A percentile compares a stretch with the other conserved stretches of the same genome.
Conservation (phyloP, 2,888 invertebrate genomes). For the Drosophila stalkeri region DNA sequence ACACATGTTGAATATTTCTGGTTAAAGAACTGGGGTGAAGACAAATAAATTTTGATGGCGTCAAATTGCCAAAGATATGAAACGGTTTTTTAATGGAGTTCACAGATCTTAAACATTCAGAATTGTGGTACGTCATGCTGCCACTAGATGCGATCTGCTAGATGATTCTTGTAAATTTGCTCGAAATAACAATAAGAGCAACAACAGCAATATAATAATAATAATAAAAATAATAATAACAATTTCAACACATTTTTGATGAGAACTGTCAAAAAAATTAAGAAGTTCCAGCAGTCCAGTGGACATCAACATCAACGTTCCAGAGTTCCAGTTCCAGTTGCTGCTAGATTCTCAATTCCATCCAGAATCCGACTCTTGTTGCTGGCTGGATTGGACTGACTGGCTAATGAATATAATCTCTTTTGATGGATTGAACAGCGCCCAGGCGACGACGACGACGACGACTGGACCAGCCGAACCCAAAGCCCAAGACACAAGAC, state of each 20-base stretch:
- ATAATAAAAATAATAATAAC: conserved; percentile 55
- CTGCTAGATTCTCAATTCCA: background rate
- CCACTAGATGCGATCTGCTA: conserved; percentile 41
- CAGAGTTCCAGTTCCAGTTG: conserved; percentile 7
- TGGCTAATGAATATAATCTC: conserved; percentile 79
- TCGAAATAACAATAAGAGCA: conserved; percentile 39
- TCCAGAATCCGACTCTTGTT: conserved; percentile 23
- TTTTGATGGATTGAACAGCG: conserved; percentile 78
- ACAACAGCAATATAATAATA: conserved; percentile 24
- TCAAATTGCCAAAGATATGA: conserved; percentile 56
- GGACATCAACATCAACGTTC: conserved; percentile 40
- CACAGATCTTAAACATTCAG: conserved; percentile 50
- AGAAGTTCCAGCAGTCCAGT: conserved; percentile 70
- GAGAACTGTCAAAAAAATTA: conserved; percentile 77
- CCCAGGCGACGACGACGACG: conserved; percentile 17
- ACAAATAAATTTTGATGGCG: conserved; percentile 59
- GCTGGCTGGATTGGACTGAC: conserved; percentile 41
- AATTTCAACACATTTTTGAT: conserved; percentile 80
- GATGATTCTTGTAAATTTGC: conserved; percentile 64
- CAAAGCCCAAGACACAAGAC: conserved; percentile 12
- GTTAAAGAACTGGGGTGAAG: conserved; percentile 28
- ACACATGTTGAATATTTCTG: conserved; percentile 59
- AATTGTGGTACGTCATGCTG: conserved; percentile 69
- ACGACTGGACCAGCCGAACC: conserved; percentile 16
- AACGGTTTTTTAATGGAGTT: conserved; percentile 74